Evolutionary conservation across 2,888 invertebrate genomes (phyloP), one percentile per base, ranked within the genome.

Genomic region (Papilio protenor): DNA sequence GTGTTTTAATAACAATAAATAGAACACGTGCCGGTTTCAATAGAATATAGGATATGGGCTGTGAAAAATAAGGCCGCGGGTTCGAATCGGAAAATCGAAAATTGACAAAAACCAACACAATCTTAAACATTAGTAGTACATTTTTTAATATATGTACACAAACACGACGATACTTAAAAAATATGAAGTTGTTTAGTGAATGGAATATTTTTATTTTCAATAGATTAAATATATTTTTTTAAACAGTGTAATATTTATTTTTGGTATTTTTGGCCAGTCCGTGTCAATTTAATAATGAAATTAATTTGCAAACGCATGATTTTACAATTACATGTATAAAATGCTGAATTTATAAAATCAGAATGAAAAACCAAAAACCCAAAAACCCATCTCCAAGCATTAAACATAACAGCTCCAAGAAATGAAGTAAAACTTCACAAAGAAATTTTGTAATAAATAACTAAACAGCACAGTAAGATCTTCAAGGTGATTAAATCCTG

Each of bases 401-500:
- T 40, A 0, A 6, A 8, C 18, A 64, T 33, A 18, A 64, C 18
- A n/a, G 64, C 18, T 64, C 3, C 40, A 40, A 40, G 33, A 33
- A 64, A 64, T 40, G 18, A 40, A 33, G 14, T 23, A 0, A 66
- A 18, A 66, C 40, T 4, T 40, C 40, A 10, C 10, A n/a, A 40
- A 66, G 18, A 66, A 66, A 40, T 66, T 8, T 10, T 21, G 21
- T 59, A 18, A 72, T 55, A 27, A 52, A 72, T 72, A 72, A 33
- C n/a, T 6, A 16, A 72, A 55, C 45, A 40, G 23, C 59, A 49
- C 21, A 59, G 23, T 45, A 72, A 55, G 11, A 52, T 23, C 2
- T 59, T 45, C 47, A 61, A 61, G 27, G 45, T 55, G 47, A 73
- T 76, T 73, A 79, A 79, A 79, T 52, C 16, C n/a, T 49, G 33